Conservation (phyloP, 2,888 invertebrate genomes). For the Sacculina carcini region DNA sequence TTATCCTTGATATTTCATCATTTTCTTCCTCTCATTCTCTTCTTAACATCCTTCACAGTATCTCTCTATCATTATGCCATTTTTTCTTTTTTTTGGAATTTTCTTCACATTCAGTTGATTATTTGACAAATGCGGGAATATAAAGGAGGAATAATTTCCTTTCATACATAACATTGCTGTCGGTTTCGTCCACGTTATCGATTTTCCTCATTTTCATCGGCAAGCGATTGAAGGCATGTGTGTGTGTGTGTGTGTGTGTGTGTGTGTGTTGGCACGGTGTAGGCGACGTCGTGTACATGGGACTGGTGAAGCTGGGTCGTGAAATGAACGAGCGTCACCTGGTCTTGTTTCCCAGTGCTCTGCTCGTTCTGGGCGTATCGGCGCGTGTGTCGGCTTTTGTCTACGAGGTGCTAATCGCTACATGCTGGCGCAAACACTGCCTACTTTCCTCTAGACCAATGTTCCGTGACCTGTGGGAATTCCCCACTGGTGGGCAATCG, state of each 20-base stretch:
- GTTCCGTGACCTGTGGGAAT: too few relatives aligned
- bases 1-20: too few relatives aligned
- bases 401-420: constrained; percentile 11
- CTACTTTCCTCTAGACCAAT: neutral
- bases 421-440: neutral
- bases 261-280: neutral
- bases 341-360: constrained; percentile 62
- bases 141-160: too few relatives aligned
- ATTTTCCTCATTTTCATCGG: neutral
- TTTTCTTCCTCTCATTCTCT: too few relatives aligned
- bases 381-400: constrained; percentile 78
- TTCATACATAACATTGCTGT: too few relatives aligned
- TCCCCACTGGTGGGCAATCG: too few relatives aligned
- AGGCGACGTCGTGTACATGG: constrained; percentile 61
- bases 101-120: too few relatives aligned
- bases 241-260: constrained; percentile 4
- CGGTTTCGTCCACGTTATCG: neutral
- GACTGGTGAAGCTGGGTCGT: constrained; percentile 60
- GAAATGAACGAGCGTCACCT: constrained; percentile 51
- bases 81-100: too few relatives aligned
- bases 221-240: constrained; percentile 1
- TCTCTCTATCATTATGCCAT: too few relatives aligned
- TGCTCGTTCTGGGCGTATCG: constrained; percentile 71
- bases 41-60: too few relatives aligned
- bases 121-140: too few relatives aligned